phyloP scores from a whole-genome alignment of 2,888 invertebrate genomes.

The Euplexia lucipara region DNA sequence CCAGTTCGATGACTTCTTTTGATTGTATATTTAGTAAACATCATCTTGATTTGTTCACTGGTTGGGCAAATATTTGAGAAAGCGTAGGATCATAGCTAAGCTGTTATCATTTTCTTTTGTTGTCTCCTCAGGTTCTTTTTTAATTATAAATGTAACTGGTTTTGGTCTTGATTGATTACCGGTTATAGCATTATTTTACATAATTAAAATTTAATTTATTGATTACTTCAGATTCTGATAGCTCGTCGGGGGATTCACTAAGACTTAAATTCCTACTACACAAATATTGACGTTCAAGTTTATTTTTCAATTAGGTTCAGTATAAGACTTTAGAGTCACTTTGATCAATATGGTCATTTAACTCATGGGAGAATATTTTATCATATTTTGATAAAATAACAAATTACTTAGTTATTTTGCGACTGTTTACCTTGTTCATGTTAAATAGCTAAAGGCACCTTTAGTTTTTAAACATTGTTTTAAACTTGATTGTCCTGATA shows the following conservation, averaged over 20 bases:
- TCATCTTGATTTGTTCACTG: constrained; percentile 9
- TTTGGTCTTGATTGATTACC: constrained; percentile 5
- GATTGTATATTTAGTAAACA: constrained; percentile 3
- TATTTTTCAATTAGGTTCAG: not conserved
- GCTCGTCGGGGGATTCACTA: not conserved
- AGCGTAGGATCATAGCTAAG: not conserved
- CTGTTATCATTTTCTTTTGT: constrained; percentile 3
- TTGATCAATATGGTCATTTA: not conserved
- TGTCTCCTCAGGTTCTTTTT: not conserved
- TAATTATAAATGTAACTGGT: constrained; percentile 9
- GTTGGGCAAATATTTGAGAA: constrained; percentile 16
- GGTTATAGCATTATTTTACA: not conserved
- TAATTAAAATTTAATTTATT: not conserved
- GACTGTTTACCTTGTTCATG: not conserved
- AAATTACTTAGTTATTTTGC: not conserved
- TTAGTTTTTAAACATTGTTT: too few relatives aligned
- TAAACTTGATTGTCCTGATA: too few relatives aligned
- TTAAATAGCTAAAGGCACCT: too few relatives aligned
- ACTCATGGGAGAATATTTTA: not conserved
- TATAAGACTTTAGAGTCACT: not conserved
- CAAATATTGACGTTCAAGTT: not conserved
- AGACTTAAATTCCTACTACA: not conserved
- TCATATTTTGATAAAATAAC: not conserved
- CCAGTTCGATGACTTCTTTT: constrained; percentile 24
- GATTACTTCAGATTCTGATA: constrained; percentile 7